These are phyloP conservation scores for Mus pahari DNA, from an alignment of 2,113 vertebrate genomes.

Conservation along the genomic window DNA sequence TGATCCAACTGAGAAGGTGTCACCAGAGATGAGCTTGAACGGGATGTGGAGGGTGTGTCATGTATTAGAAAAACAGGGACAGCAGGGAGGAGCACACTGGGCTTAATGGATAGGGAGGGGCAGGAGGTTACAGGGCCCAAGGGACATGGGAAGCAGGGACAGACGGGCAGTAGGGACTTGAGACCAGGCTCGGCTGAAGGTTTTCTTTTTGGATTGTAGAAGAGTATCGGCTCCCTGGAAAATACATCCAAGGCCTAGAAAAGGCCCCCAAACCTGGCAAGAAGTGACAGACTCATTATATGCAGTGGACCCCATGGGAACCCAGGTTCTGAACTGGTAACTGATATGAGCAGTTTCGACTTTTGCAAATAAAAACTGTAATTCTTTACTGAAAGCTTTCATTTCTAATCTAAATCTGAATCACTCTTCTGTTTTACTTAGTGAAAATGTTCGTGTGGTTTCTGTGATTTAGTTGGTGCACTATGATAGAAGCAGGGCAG, in stretches of 20 bases:
- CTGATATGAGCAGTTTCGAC: constrained; percentile 67
- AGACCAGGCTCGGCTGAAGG: constrained; percentile 11
- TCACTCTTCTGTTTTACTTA: constrained; percentile 3
- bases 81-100: neutral
- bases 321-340: constrained; percentile 66
- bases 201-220: constrained; percentile 88
- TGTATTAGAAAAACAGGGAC: neutral
- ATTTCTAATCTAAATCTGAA: constrained; percentile 68
- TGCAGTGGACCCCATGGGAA: neutral
- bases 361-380: constrained; percentile 78
- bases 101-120: neutral
- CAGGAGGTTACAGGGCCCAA: neutral
- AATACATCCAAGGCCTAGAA: constrained; percentile 94
- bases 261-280: constrained; percentile 92
- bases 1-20: neutral
- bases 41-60: neutral
- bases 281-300: constrained; percentile 85
- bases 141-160: neutral
- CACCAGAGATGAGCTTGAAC: neutral
- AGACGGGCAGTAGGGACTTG: neutral
- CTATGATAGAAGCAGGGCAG: too few relatives aligned
- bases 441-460: neutral
- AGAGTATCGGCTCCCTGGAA: constrained; percentile 94
- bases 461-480: neutral
- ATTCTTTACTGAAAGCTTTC: constrained; percentile 78